phyloP scores from a whole-genome alignment of 2,797 vertebrate genomes.

The Monodelphis domestica region DNA sequence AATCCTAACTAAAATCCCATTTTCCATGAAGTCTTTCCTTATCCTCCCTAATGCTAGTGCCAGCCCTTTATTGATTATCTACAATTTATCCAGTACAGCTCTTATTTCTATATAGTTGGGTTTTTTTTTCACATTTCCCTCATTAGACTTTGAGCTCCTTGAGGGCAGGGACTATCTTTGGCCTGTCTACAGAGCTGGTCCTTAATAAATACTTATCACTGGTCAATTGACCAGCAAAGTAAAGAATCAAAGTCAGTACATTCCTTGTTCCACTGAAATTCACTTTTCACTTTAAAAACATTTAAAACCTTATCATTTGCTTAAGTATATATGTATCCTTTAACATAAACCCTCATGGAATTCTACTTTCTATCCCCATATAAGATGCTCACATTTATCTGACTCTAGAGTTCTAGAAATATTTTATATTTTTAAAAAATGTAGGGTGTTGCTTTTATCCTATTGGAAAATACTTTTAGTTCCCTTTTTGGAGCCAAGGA shows the following conservation, averaged over 20 bases:
- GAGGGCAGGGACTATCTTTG: neutral
- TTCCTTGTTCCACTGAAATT: constrained; percentile 32
- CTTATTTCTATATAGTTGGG: neutral
- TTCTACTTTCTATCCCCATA: neutral
- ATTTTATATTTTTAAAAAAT: neutral
- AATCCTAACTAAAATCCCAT: too few species aligned
- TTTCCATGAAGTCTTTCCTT: too few species aligned
- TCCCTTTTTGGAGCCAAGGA: constrained; percentile 26
- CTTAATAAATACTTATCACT: too few species aligned
- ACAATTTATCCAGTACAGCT: too few species aligned
- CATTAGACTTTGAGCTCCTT: neutral
- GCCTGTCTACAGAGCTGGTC: neutral
- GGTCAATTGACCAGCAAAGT: neutral
- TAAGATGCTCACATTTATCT: neutral
- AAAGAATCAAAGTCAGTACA: constrained; percentile 6
- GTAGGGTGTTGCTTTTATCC: neutral
- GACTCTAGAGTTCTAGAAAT: neutral
- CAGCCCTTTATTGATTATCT: too few species aligned
- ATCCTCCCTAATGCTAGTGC: too few species aligned
- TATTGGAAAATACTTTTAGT: constrained; percentile 39
- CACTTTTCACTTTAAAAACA: constrained; percentile 42
- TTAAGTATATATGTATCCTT: constrained; percentile 37
- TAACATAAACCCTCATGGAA: constrained; percentile 5
- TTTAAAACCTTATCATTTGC: constrained; percentile 26
- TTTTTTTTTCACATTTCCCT: neutral